Percentiles rank a stretch among this genome's conserved stretches.
Evolutionary conservation across 1,140 invertebrate genomes (phyloP).

Genomic region (Brachionus manjavacas): DNA sequence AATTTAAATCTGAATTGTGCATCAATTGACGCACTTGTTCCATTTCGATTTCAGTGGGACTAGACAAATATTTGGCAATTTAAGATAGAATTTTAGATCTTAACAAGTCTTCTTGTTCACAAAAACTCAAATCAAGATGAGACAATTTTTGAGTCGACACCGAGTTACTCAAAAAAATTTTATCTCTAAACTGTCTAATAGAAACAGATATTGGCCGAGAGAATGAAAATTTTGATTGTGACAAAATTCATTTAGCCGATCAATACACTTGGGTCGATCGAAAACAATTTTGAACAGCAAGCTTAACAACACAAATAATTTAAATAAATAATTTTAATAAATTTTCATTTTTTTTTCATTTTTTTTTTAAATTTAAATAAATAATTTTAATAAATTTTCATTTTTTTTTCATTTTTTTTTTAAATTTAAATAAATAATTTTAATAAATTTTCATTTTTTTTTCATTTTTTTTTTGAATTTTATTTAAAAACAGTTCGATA

Average conservation of each 20-base stretch:
- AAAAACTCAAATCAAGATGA: background rate
- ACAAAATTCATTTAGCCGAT: background rate
- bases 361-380: too few relatives aligned
- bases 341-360: too few relatives aligned
- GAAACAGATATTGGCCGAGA: background rate
- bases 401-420: too few relatives aligned
- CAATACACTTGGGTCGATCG: background rate
- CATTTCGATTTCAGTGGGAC: background rate
- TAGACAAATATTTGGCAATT: background rate
- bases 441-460: too few relatives aligned
- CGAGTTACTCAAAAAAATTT: background rate
- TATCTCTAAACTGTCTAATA: background rate
- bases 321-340: too few relatives aligned
- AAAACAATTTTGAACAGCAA: background rate
- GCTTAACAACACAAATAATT: too few relatives aligned
- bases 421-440: too few relatives aligned
- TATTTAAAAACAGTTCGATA: too few relatives aligned
- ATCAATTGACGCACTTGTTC: background rate
- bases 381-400: too few relatives aligned
- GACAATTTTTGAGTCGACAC: background rate
- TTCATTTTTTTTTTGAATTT: too few relatives aligned
- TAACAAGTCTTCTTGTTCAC: background rate
- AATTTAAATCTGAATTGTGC: background rate
- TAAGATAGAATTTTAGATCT: background rate
- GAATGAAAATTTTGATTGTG: conserved; percentile 5